Percentiles rank a stretch among this genome's conserved stretches.
Evolutionary conservation across 2,888 invertebrate genomes (phyloP).

Genomic region (Eudasyphora cyanicolor): DNA sequence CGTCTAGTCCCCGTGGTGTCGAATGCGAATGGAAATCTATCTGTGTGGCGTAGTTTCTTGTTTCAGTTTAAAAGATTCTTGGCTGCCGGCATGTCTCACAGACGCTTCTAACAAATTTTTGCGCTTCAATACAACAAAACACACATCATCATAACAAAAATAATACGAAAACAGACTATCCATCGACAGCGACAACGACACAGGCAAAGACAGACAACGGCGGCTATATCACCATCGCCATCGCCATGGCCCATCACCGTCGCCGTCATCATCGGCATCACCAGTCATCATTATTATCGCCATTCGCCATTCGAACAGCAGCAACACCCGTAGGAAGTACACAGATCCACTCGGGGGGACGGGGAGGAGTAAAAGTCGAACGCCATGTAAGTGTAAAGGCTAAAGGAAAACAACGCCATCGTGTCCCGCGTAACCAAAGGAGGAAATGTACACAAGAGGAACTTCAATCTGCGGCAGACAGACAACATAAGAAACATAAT

Average conservation of each 20-base stretch:
- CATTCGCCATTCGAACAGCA: constrained; percentile 13
- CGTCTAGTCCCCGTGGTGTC: constrained; percentile 76
- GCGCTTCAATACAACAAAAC: constrained; percentile 63
- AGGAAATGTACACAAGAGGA: neutral
- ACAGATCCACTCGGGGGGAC: neutral
- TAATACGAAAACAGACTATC: constrained; percentile 46
- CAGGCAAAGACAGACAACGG: constrained; percentile 34
- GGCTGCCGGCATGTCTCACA: constrained; percentile 74
- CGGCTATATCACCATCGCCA: constrained; percentile 51
- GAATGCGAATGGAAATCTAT: constrained; percentile 72
- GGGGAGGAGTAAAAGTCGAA: constrained; percentile 25
- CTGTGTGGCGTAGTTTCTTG: constrained; percentile 68
- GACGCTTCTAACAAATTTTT: constrained; percentile 66
- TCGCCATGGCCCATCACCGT: constrained; percentile 67
- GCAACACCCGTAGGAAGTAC: neutral
- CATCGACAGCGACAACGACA: constrained; percentile 31
- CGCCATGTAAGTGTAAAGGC: constrained; percentile 14
- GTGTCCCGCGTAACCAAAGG: constrained; percentile 40
- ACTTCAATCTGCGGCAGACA: neutral
- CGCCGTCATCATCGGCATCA: constrained; percentile 48
- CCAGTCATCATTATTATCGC: neutral
- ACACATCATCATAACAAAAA: constrained; percentile 66
- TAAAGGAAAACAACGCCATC: constrained; percentile 47
- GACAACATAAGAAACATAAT: constrained; percentile 37
- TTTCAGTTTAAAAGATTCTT: constrained; percentile 68